These are phyloP conservation scores for Thecocarcelia acutangulata DNA, from an alignment of 2,888 invertebrate species.

Conservation along the genomic window DNA sequence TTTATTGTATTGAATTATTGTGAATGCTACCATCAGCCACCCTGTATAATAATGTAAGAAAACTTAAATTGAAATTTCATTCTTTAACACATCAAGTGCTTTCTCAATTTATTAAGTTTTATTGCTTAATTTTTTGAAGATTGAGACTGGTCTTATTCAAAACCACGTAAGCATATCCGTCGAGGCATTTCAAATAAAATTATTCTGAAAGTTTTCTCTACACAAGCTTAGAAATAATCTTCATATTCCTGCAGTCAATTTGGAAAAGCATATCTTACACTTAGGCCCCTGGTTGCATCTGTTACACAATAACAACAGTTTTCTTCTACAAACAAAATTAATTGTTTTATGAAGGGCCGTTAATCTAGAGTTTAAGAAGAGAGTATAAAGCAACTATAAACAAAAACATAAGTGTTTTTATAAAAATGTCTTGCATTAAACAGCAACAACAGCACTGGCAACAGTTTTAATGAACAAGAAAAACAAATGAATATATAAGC, in stretches of 20 bases:
- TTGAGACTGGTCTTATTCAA: too few relatives aligned
- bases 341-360: background rate
- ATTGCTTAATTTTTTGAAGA: too few relatives aligned
- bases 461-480: slow-evolving; percentile 35
- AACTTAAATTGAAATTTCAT: too few relatives aligned
- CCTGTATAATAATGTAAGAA: too few relatives aligned
- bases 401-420: slow-evolving; percentile 24
- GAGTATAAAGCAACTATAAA: slow-evolving; percentile 9
- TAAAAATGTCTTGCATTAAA: slow-evolving; percentile 22
- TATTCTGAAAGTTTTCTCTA: background rate
- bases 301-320: background rate
- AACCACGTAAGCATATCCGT: background rate
- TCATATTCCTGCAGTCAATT: background rate
- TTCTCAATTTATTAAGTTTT: too few relatives aligned
- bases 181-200: background rate
- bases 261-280: slow-evolving; percentile 3
- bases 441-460: slow-evolving; percentile 21
- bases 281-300: background rate
- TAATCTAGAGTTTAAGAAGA: background rate
- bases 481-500: slow-evolving; percentile 26
- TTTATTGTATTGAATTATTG: too few relatives aligned
- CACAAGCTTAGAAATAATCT: background rate
- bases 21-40: too few relatives aligned
- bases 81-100: too few relatives aligned
- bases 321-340: background rate